Conservation (phyloP, 2,113 vertebrate species). For the Anser cygnoides region DNA sequence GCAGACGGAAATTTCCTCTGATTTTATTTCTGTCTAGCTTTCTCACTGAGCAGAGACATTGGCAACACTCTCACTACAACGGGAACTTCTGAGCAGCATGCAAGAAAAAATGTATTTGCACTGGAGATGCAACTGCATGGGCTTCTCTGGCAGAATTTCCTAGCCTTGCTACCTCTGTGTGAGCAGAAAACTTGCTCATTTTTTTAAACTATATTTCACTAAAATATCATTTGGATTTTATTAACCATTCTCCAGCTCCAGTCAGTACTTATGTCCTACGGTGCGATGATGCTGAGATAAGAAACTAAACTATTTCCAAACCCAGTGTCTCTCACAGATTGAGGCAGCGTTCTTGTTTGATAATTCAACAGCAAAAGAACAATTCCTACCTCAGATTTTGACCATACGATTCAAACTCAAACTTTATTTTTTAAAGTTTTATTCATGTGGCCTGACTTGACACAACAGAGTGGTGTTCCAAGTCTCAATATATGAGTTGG, state of each 20-base stretch:
- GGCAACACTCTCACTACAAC: not conserved
- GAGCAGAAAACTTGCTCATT: not conserved
- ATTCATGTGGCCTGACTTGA: not conserved
- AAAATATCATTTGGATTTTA: not conserved
- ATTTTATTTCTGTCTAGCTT: not conserved
- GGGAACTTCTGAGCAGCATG: not conserved
- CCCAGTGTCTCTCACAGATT: fast-evolving
- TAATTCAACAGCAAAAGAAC: not conserved
- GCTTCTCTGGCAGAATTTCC: not conserved
- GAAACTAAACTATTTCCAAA: not conserved
- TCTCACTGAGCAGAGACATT: not conserved
- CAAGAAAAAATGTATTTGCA: not conserved
- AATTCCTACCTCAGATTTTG: not conserved
- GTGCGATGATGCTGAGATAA: not conserved
- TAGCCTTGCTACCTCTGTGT: not conserved
- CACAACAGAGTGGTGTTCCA: not conserved
- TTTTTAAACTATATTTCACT: slow-evolving; percentile 3
- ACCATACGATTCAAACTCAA: not conserved
- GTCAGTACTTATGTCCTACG: not conserved
- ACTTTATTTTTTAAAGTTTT: not conserved
- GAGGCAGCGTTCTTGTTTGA: not conserved
- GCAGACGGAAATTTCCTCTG: not conserved
- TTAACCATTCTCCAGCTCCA: not conserved
- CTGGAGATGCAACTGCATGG: not conserved
- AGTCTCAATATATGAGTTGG: not conserved